phyloP scores from a whole-genome alignment of 2,888 invertebrate genomes.

The Trisateles emortualis region DNA sequence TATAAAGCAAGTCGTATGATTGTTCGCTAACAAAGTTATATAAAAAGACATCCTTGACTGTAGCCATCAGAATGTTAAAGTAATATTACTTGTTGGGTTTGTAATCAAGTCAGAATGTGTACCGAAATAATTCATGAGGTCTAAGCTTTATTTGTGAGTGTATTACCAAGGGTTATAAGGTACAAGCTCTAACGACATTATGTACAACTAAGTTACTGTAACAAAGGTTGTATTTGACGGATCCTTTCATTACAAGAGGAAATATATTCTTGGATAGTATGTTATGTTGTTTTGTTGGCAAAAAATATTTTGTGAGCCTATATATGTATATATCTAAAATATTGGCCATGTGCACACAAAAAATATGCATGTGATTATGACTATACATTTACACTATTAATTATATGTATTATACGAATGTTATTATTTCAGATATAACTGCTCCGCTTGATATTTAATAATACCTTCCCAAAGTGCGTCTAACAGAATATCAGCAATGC shows the following conservation, averaged over 20 bases:
- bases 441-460: no score
- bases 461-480: no score
- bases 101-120: slow-evolving; percentile 28
- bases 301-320: neutral
- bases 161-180: slow-evolving; percentile 18
- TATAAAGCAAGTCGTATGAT: no score
- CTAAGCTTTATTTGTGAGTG: slow-evolving; percentile 32
- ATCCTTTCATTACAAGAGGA: slow-evolving; percentile 2
- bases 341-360: no score
- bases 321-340: neutral
- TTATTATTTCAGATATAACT: no score
- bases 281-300: neutral
- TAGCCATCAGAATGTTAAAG: slow-evolving; percentile 17
- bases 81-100: slow-evolving; percentile 17
- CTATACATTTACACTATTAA: no score
- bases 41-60: slow-evolving; percentile 10
- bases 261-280: neutral
- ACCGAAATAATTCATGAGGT: slow-evolving; percentile 39
- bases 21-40: no score
- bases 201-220: slow-evolving; percentile 19
- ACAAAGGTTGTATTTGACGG: slow-evolving; percentile 22
- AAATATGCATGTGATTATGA: no score
- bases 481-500: no score
- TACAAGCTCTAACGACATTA: slow-evolving; percentile 17
- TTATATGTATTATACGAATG: no score